These are phyloP conservation scores for Hirudo medicinalis DNA, from an alignment of 1,140 invertebrate genomes.

Conservation along the genomic window DNA sequence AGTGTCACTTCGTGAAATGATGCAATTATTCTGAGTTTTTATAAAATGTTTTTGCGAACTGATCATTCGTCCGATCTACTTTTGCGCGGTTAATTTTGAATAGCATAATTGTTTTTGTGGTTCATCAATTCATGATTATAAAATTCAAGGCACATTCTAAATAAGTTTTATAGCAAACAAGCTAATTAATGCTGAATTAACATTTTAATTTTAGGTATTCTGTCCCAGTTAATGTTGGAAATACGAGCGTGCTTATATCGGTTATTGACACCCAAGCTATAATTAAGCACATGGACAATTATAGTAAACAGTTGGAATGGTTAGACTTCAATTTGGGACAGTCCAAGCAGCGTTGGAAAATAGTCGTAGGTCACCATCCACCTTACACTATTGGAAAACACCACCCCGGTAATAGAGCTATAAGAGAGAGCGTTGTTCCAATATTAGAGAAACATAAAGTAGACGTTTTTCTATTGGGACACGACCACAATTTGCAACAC, in stretches of 20 bases:
- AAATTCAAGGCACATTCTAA: no score
- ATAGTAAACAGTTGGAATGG: not conserved
- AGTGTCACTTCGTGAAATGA: no score
- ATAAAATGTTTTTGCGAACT: no score
- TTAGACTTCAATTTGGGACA: not conserved
- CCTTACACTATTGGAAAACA: not conserved
- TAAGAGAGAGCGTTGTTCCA: not conserved
- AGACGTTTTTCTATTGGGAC: not conserved
- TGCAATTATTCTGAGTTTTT: no score
- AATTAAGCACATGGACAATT: not conserved
- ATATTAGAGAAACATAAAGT: slow-evolving; percentile 4
- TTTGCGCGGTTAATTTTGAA: no score
- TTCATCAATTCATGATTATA: no score
- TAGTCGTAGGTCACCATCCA: slow-evolving; percentile 14
- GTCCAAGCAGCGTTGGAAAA: slow-evolving; percentile 7
- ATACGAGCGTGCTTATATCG: not conserved
- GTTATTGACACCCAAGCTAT: slow-evolving; percentile 7
- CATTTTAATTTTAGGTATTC: not conserved
- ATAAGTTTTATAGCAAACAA: no score
- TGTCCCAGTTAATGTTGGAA: not conserved
- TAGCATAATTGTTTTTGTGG: no score
- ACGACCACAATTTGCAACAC: slow-evolving; percentile 7
- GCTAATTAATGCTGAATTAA: not conserved
- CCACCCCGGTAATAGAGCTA: no score
- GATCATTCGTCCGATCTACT: no score